Evolutionary conservation across 2,888 invertebrate species (phyloP).

Genomic region (Orthosia gracilis): DNA sequence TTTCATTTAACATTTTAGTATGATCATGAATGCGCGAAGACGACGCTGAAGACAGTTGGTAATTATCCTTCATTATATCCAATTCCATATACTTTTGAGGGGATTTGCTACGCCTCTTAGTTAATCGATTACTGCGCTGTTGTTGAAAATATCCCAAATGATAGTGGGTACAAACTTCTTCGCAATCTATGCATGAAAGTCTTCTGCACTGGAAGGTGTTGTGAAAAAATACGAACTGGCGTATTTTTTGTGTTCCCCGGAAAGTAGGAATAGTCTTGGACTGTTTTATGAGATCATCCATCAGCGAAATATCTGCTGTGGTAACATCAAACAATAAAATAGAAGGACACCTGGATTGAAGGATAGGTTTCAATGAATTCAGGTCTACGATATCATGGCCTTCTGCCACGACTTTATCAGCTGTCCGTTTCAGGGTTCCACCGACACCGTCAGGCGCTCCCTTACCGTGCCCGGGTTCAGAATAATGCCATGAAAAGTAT

Average conservation of each 20-base stretch:
- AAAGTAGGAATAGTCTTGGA: not conserved
- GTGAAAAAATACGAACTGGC: slow-evolving; percentile 1
- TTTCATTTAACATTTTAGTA: slow-evolving; percentile 1
- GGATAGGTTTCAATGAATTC: slow-evolving; percentile 2
- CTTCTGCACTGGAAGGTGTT: not conserved
- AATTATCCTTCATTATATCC: slow-evolving; percentile 5
- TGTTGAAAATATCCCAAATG: slow-evolving; percentile 4
- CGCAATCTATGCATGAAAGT: slow-evolving; percentile 1
- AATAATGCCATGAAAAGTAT: slow-evolving; percentile 72
- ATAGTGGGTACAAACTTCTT: slow-evolving; percentile 1
- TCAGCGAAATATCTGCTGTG: not conserved
- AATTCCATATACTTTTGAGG: not conserved
- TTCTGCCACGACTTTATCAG: slow-evolving; percentile 49
- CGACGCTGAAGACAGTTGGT: not conserved
- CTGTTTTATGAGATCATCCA: slow-evolving; percentile 3
- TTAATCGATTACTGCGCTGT: not conserved
- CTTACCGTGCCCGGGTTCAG: slow-evolving; percentile 74
- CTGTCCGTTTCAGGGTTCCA: slow-evolving; percentile 71
- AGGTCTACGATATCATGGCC: slow-evolving; percentile 43
- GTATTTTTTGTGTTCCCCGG: slow-evolving; percentile 12
- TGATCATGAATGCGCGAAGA: slow-evolving; percentile 12
- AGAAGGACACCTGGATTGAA: slow-evolving; percentile 2
- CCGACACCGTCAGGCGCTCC: slow-evolving; percentile 75
- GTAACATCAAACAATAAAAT: slow-evolving; percentile 7
- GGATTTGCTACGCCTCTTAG: slow-evolving; percentile 3